Conservation (phyloP, 1,140 invertebrate species). For the Nephila pilipes region DNA sequence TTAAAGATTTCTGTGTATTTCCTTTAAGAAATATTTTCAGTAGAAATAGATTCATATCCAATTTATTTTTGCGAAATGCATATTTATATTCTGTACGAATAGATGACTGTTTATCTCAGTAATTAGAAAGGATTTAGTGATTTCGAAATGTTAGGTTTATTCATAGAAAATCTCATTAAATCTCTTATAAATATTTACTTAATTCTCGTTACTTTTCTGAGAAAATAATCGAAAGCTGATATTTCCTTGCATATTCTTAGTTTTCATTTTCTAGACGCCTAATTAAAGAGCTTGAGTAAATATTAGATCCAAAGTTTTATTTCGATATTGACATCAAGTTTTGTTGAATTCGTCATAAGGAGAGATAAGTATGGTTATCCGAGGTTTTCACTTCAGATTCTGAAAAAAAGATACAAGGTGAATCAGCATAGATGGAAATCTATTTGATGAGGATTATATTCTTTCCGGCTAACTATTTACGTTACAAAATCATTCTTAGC, state of each 20-base stretch:
- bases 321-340: neutral
- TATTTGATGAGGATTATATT: too few species aligned
- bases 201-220: neutral
- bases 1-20: too few species aligned
- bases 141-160: neutral
- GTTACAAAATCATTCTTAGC: too few species aligned
- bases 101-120: neutral
- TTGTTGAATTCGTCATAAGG: neutral
- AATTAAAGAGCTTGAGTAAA: slow-evolving; percentile 12
- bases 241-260: neutral
- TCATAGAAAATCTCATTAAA: slow-evolving; percentile 31
- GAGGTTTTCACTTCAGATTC: too few species aligned
- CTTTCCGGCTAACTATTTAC: too few species aligned
- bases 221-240: neutral
- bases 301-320: neutral
- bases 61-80: too few species aligned
- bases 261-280: neutral
- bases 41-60: too few species aligned
- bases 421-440: too few species aligned
- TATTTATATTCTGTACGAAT: too few species aligned
- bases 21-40: too few species aligned
- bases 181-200: slow-evolving; percentile 15
- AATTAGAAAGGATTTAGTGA: slow-evolving; percentile 5
- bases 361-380: too few species aligned
- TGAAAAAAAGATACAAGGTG: too few species aligned